phyloP scores from a whole-genome alignment of 2,888 invertebrate species.

The Cephus spinipes region DNA sequence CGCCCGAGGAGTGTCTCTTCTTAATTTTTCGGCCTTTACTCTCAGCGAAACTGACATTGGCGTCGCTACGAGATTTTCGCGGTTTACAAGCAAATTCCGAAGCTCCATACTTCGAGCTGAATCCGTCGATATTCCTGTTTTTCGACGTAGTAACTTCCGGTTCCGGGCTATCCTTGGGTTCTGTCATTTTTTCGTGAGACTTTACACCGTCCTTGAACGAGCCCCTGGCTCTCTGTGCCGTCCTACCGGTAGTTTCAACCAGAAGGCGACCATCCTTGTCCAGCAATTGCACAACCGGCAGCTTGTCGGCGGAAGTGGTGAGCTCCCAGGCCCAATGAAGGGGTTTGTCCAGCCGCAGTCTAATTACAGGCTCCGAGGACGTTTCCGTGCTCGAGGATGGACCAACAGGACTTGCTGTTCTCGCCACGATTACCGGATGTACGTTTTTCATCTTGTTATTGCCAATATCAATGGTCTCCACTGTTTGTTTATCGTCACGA shows the following conservation, averaged over 20 bases:
- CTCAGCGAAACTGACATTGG: conserved; percentile 29
- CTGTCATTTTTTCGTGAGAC: conserved; percentile 46
- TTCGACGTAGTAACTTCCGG: conserved; percentile 15
- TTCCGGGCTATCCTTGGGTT: background rate
- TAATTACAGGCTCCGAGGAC: conserved; percentile 49
- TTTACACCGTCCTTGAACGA: conserved; percentile 52
- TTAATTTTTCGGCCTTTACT: conserved; percentile 19
- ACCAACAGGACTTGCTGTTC: conserved; percentile 26
- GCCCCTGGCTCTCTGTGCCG: conserved; percentile 57
- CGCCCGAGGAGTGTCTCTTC: conserved; percentile 41
- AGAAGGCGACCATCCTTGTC: conserved; percentile 56
- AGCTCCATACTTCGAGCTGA: conserved; percentile 50
- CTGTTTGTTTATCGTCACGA: background rate
- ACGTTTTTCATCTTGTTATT: conserved; percentile 47
- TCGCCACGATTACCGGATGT: conserved; percentile 40
- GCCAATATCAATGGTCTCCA: background rate
- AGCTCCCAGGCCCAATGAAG: conserved; percentile 58
- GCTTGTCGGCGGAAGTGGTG: conserved; percentile 54
- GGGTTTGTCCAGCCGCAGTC: conserved; percentile 55
- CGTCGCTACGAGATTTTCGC: conserved; percentile 53
- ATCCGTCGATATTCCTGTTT: conserved; percentile 55
- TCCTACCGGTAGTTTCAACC: conserved; percentile 56
- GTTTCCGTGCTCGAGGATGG: conserved; percentile 26
- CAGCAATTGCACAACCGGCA: conserved; percentile 56
- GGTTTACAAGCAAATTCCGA: conserved; percentile 39